These are phyloP conservation scores for Alcedo quadribrachys DNA, from an alignment of 2,797 vertebrate species.

Conservation along the genomic window DNA sequence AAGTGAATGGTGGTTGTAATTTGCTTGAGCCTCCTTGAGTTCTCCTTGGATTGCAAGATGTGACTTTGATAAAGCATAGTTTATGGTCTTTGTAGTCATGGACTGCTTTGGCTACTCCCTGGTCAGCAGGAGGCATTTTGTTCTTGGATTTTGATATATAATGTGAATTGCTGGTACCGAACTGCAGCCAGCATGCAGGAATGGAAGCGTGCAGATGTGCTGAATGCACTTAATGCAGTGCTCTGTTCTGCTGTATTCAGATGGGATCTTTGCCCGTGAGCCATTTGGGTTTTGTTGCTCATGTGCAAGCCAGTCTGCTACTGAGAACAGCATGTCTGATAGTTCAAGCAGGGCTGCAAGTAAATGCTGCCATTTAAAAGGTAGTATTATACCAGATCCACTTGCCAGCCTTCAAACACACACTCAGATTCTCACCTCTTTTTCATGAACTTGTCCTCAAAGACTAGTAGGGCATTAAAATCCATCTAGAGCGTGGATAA, in stretches of 20 bases:
- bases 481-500: not conserved
- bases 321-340: not conserved
- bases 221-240: not conserved
- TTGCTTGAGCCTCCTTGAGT: slow-evolving; percentile 25
- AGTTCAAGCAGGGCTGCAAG: not conserved
- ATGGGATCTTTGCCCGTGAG: slow-evolving; percentile 4
- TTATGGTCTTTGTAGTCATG: not conserved
- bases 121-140: slow-evolving; percentile 26
- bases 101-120: not conserved
- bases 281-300: slow-evolving; percentile 18
- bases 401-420: not conserved
- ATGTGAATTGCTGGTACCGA: not conserved
- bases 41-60: slow-evolving; percentile 30
- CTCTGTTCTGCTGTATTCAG: slow-evolving; percentile 1
- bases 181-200: not conserved
- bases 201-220: slow-evolving; percentile 20
- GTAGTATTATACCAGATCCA: not conserved
- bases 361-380: not conserved
- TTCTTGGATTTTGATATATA: not conserved
- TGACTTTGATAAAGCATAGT: slow-evolving; percentile 12
- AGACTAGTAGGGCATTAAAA: not conserved
- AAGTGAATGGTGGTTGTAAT: slow-evolving; percentile 21
- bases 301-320: not conserved
- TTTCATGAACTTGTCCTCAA: not conserved
- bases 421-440: not conserved